phyloP scores from a whole-genome alignment of 2,113 vertebrate species.

The Melospiza georgiana region DNA sequence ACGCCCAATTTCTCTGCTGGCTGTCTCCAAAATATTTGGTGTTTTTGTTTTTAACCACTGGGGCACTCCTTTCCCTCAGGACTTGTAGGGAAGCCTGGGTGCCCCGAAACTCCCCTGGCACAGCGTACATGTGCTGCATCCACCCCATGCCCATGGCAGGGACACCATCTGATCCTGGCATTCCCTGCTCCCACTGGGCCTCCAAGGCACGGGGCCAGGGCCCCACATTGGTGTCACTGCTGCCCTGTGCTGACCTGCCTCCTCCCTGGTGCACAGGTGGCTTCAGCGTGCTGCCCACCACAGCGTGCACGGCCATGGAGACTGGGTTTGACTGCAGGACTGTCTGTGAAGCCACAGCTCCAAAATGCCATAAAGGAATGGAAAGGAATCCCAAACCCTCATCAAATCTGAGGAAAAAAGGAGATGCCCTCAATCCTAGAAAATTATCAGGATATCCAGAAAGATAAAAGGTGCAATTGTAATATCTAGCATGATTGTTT shows the following conservation, averaged over 20 bases:
- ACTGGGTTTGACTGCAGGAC: fast-evolving
- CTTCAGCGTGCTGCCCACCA: fast-evolving
- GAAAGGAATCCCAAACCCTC: neutral
- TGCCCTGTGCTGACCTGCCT: neutral
- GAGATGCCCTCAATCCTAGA: neutral
- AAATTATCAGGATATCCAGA: neutral
- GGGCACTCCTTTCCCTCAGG: neutral
- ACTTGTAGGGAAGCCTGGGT: neutral
- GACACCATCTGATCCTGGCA: fast-evolving
- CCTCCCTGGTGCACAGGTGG: neutral
- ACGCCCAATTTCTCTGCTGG: neutral
- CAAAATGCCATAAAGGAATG: neutral
- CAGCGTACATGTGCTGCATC: neutral
- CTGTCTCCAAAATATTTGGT: neutral
- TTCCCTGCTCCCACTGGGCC: neutral
- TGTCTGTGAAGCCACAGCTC: neutral
- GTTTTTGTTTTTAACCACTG: neutral
- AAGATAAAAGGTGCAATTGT: neutral
- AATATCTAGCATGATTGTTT: neutral
- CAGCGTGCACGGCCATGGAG: neutral
- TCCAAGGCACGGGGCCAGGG: fast-evolving
- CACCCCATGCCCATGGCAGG: fast-evolving
- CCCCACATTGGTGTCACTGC: fast-evolving
- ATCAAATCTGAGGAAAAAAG: neutral
- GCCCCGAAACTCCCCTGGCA: neutral